phyloP scores from a whole-genome alignment of 2,888 invertebrate species.

The Dicyrtomina minuta region DNA sequence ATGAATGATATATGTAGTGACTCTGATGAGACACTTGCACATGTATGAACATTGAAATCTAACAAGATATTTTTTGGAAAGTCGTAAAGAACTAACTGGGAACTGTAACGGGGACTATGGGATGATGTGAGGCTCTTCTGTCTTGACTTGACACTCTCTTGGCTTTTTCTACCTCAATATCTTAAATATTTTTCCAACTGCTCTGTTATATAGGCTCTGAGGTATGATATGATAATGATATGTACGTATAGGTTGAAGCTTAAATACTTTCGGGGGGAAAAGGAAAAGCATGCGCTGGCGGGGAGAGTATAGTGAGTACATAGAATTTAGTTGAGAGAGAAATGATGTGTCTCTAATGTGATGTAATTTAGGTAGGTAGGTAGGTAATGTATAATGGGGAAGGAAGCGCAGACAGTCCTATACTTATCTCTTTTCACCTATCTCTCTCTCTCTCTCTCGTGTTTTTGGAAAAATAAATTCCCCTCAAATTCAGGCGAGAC shows the following conservation, averaged over 20 bases:
- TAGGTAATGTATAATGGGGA: too few species aligned
- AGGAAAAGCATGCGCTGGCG: constrained; percentile 34
- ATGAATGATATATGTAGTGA: background rate
- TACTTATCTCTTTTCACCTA: constrained; percentile 20
- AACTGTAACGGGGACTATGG: too few species aligned
- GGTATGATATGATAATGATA: too few species aligned
- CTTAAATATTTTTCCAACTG: constrained; percentile 26
- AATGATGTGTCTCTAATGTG: too few species aligned
- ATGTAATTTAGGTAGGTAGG: too few species aligned
- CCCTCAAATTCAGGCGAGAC: constrained; percentile 12
- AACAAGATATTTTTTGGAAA: too few species aligned
- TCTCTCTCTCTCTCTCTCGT: constrained; percentile 13
- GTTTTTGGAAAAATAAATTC: constrained; percentile 30
- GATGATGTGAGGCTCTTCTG: background rate
- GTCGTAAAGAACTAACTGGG: too few species aligned
- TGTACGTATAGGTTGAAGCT: too few species aligned
- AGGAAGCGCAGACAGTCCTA: background rate
- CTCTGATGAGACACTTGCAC: background rate
- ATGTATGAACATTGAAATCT: background rate
- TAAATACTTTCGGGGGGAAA: background rate
- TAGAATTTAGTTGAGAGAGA: too few species aligned
- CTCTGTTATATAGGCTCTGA: too few species aligned
- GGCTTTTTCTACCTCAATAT: background rate
- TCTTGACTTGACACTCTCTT: too few species aligned
- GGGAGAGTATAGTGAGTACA: too few species aligned